These are phyloP conservation scores for Vultur gryphus DNA, from an alignment of 2,797 vertebrate species.

Conservation along the genomic window DNA sequence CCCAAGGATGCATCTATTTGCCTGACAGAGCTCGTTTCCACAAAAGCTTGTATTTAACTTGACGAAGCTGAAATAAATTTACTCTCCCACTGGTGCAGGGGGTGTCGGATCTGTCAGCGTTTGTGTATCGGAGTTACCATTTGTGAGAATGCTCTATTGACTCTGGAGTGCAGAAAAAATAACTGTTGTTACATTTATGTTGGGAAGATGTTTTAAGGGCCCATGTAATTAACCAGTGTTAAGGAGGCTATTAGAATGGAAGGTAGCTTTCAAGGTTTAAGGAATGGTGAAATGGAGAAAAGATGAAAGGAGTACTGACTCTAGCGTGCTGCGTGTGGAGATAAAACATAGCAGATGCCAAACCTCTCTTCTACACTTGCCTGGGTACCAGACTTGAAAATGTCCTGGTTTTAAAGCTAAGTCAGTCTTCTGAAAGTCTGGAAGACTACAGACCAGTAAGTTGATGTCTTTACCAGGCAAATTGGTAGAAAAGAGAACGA, in stretches of 20 bases:
- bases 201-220: neutral
- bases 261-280: neutral
- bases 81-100: rapidly evolving
- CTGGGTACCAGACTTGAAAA: neutral
- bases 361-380: neutral
- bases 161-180: neutral
- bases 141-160: neutral
- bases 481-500: neutral
- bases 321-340: no score
- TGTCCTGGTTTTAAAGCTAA: neutral
- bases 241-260: neutral
- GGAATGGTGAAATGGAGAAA: neutral
- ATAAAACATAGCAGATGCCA: neutral
- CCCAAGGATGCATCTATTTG: rapidly evolving
- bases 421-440: neutral
- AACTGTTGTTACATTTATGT: neutral
- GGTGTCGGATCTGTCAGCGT: neutral
- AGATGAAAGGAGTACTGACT: rapidly evolving
- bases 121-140: rapidly evolving
- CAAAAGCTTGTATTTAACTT: no score
- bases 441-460: neutral
- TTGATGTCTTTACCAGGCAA: neutral
- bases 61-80: neutral
- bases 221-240: no score
- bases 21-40: rapidly evolving